Conservation (phyloP, 2,113 vertebrate species). For the Vimba vimba region DNA sequence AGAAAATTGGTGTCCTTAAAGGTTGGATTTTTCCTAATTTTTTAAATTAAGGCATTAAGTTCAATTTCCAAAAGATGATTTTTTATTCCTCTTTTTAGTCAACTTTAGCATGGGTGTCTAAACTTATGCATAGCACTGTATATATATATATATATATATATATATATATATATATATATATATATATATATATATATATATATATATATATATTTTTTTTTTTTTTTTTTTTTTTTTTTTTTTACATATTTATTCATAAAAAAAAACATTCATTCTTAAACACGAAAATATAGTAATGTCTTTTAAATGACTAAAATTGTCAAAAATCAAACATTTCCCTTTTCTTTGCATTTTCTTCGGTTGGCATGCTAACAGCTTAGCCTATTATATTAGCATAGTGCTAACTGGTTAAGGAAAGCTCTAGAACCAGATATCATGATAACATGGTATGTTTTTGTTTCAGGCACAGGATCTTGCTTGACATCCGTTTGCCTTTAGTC, state of each 20-base stretch:
- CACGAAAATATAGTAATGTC: neutral
- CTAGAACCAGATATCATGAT: neutral
- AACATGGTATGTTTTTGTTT: neutral
- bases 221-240: too few relatives aligned
- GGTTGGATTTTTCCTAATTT: too few relatives aligned
- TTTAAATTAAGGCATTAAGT: too few relatives aligned
- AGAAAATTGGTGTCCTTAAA: too few relatives aligned
- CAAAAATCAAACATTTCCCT: neutral
- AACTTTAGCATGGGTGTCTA: too few relatives aligned
- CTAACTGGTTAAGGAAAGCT: neutral
- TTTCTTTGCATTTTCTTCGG: neutral
- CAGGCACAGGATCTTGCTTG: neutral
- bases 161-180: too few relatives aligned
- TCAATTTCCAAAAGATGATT: too few relatives aligned
- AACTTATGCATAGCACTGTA: too few relatives aligned
- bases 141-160: too few relatives aligned
- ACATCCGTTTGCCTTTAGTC: conserved; percentile 59
- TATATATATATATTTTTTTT: too few relatives aligned
- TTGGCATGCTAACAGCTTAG: conserved; percentile 68
- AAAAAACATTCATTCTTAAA: neutral
- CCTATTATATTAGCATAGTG: neutral
- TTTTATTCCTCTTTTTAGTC: too few relatives aligned
- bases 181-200: too few relatives aligned
- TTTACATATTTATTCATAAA: neutral
- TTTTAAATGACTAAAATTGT: neutral